Evolutionary conservation across 2,113 vertebrate species (phyloP).

Genomic region (Nannospalax galili): DNA sequence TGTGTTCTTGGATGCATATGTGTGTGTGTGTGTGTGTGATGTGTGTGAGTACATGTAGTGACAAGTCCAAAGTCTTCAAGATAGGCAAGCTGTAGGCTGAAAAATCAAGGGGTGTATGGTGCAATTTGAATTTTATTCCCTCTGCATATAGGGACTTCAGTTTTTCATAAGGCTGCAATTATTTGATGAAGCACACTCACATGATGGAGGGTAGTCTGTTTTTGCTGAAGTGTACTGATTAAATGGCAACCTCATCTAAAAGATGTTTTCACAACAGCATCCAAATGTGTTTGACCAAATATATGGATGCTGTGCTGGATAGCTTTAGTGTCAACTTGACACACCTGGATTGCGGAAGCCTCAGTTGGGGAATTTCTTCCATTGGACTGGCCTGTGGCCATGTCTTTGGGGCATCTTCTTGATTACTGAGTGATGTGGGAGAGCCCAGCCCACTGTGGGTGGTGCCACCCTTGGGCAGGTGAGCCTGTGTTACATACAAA

Average conservation of each 20-base stretch:
- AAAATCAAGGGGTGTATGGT: background rate
- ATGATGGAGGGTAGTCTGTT: background rate
- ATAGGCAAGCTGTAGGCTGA: background rate
- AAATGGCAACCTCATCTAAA: constrained; percentile 15
- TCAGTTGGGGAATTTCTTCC: too few species aligned
- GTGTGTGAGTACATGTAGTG: background rate
- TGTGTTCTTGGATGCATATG: background rate
- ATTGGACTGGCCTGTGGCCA: too few species aligned
- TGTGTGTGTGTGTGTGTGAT: background rate
- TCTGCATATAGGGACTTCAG: background rate
- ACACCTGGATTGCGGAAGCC: too few species aligned
- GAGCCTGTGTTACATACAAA: too few species aligned
- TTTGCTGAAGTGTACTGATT: background rate
- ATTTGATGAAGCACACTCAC: background rate
- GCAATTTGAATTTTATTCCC: background rate
- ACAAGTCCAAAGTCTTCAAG: background rate
- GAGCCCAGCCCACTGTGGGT: too few species aligned
- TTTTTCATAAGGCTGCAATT: background rate
- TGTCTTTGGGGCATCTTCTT: too few species aligned
- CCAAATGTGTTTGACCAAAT: constrained; percentile 9
- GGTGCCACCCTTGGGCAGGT: too few species aligned
- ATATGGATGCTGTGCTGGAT: too few species aligned
- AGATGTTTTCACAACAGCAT: background rate
- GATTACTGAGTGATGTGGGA: too few species aligned
- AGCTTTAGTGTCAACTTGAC: too few species aligned